Conservation (phyloP, 2,888 invertebrate species). For the Bruchidius siliquastri region DNA sequence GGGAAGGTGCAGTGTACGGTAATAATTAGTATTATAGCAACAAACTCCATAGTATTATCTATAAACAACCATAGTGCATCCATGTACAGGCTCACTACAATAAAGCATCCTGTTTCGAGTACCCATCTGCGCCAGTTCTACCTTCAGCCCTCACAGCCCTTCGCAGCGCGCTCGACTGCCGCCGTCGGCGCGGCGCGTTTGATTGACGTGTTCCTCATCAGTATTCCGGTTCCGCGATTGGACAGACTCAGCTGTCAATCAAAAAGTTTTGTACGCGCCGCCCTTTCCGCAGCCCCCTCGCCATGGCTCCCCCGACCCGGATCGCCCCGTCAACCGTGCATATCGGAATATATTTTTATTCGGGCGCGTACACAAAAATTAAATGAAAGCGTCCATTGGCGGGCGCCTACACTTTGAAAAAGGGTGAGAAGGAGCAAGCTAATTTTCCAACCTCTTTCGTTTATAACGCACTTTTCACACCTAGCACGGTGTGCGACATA, state of each 20-base stretch:
- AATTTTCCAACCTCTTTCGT: no score
- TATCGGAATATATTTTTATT: constrained; percentile 48
- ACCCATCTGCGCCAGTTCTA: not conserved
- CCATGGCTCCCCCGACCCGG: constrained; percentile 19
- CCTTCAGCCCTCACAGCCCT: not conserved
- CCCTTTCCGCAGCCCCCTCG: constrained; percentile 30
- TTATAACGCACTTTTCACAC: no score
- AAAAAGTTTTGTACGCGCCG: constrained; percentile 53
- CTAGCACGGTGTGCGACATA: no score
- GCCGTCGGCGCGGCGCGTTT: constrained; percentile 30
- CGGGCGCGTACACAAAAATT: constrained; percentile 43
- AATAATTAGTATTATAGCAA: no score
- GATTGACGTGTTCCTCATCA: constrained; percentile 77
- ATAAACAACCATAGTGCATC: no score
- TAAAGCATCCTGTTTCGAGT: no score
- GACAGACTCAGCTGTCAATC: constrained; percentile 78
- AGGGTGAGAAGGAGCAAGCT: no score
- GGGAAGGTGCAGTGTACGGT: no score
- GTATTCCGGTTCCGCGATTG: constrained; percentile 71
- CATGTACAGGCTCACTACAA: no score
- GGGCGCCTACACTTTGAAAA: not conserved
- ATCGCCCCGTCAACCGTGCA: constrained; percentile 24
- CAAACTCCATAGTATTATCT: no score
- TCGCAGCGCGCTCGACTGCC: not conserved
- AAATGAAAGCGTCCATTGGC: constrained; percentile 20